A percentile compares a stretch with the other conserved stretches of the same genome.
Conservation (phyloP, 1,140 invertebrate genomes). For the Drosophila fuyamai region DNA sequence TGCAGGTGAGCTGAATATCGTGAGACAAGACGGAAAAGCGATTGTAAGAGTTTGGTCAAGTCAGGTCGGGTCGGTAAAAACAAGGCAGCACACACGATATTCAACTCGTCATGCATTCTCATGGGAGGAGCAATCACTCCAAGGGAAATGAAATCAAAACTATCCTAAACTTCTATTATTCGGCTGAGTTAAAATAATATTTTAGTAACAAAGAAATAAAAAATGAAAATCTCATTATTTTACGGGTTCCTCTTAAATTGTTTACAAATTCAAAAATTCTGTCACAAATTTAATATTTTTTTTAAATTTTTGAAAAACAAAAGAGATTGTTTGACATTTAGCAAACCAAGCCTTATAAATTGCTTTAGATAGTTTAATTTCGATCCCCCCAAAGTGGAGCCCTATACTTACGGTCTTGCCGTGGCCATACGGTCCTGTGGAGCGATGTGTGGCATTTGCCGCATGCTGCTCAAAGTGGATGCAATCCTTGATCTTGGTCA, state of each 20-base stretch:
- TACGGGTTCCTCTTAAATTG: too few species aligned
- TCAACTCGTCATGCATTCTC: constrained; percentile 80
- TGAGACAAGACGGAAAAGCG: constrained; percentile 77
- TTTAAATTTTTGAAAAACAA: too few species aligned
- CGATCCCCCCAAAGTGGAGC: constrained; percentile 3
- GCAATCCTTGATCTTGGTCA: constrained; percentile 92
- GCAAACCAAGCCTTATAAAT: not conserved
- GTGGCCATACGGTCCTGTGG: constrained; percentile 81
- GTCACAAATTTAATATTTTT: too few species aligned
- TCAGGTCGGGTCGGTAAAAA: constrained; percentile 16
- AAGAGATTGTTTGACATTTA: not conserved
- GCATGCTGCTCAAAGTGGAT: constrained; percentile 92
- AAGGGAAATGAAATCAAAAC: constrained; percentile 25
- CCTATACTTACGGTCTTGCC: constrained; percentile 83
- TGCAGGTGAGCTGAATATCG: constrained; percentile 84
- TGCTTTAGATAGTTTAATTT: constrained; percentile 18
- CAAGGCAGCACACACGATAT: constrained; percentile 70
- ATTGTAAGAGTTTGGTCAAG: constrained; percentile 39
- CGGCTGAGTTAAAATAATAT: too few species aligned
- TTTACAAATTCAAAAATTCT: too few species aligned
- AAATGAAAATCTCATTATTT: too few species aligned
- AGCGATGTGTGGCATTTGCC: constrained; percentile 84
- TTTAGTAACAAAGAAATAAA: too few species aligned
- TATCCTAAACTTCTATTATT: not conserved
- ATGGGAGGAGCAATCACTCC: constrained; percentile 18